Evolutionary conservation across 2,888 invertebrate genomes (phyloP).

Genomic region (Napeogenes sylphis): DNA sequence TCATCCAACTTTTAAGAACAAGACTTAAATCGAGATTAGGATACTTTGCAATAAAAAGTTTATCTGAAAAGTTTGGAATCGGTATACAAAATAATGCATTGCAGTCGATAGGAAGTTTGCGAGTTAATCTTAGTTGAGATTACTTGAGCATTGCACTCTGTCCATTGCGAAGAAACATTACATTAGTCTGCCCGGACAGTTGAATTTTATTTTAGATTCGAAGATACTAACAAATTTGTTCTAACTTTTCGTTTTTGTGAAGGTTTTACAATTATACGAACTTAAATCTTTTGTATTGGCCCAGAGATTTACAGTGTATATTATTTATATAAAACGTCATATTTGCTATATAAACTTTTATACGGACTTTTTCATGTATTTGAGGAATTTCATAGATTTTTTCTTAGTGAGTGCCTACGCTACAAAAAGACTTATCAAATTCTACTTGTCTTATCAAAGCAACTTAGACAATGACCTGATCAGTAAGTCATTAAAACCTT

Average conservation of each 20-base stretch:
- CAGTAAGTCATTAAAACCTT: too few relatives aligned
- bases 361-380: too few relatives aligned
- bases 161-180: conserved; percentile 47
- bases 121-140: conserved; percentile 67
- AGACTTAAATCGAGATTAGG: conserved; percentile 33
- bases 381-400: too few relatives aligned
- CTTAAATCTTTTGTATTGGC: neutral
- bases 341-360: too few relatives aligned
- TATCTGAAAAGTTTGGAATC: conserved; percentile 35
- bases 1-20: conserved; percentile 38
- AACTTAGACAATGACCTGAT: too few relatives aligned
- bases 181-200: conserved; percentile 48
- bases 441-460: too few relatives aligned
- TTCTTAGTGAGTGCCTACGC: too few relatives aligned
- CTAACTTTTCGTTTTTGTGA: neutral
- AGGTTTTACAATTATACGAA: neutral
- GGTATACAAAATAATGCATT: conserved; percentile 62
- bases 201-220: conserved; percentile 43
- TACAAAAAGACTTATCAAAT: too few relatives aligned
- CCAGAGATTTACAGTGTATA: too few relatives aligned
- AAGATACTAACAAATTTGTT: conserved; percentile 1
- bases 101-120: conserved; percentile 62
- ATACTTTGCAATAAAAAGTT: conserved; percentile 39
- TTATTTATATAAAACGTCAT: too few relatives aligned
- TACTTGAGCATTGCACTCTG: conserved; percentile 50